Evolutionary conservation across 2,888 invertebrate genomes (phyloP).

Genomic region (Nineta flava): DNA sequence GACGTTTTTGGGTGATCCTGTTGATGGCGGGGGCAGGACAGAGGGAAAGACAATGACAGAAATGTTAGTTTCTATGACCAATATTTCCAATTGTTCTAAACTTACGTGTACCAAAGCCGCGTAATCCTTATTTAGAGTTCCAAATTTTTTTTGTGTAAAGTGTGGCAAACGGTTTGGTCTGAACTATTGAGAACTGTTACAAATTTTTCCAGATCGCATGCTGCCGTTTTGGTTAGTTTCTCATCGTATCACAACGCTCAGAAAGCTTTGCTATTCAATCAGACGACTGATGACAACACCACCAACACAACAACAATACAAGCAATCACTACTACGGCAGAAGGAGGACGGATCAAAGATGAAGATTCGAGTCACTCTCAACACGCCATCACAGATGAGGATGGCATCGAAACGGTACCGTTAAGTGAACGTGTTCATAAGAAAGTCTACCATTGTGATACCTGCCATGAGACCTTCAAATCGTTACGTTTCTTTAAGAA

Average conservation of each 20-base stretch:
- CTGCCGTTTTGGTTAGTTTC: background rate
- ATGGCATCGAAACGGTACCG: conserved; percentile 1
- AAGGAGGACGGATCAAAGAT: no score
- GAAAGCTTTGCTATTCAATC: conserved; percentile 8
- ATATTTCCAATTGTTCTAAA: no score
- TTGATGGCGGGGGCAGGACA: no score
- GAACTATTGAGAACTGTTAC: no score
- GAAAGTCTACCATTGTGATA: conserved; percentile 5
- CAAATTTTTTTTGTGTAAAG: no score
- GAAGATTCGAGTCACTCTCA: no score
- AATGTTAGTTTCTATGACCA: no score
- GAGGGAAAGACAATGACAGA: no score
- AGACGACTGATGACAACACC: background rate
- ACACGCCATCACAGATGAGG: background rate
- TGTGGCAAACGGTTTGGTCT: no score
- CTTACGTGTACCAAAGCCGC: no score
- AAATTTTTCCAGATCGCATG: conserved; percentile 18
- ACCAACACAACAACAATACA: background rate
- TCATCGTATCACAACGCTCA: conserved; percentile 3
- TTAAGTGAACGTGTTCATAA: conserved; percentile 1
- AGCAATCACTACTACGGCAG: background rate
- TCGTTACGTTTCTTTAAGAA: conserved; percentile 13
- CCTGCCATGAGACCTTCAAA: conserved; percentile 9
- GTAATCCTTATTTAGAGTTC: no score
- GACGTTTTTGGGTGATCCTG: no score